Evolutionary conservation across 2,113 vertebrate genomes (phyloP).

Genomic region (Hemiscyllium ocellatum): DNA sequence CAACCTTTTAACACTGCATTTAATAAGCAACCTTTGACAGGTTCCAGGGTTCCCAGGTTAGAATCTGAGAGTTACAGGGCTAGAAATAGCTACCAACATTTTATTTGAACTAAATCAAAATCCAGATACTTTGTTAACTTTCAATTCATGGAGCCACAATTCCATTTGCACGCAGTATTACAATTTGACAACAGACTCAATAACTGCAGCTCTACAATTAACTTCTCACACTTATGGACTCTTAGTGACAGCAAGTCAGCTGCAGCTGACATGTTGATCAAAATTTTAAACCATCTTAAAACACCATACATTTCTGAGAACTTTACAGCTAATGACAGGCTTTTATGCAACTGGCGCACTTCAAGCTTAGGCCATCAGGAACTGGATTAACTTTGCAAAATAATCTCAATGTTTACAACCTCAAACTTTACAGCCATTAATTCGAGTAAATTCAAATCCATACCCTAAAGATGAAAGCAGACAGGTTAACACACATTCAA

Average conservation of each 20-base stretch:
- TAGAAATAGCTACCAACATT: neutral
- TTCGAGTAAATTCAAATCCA: neutral
- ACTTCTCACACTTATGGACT: no score
- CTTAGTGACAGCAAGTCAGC: neutral
- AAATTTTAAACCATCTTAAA: neutral
- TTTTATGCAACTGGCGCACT: neutral
- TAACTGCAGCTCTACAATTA: neutral
- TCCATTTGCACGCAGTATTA: neutral
- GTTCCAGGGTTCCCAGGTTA: neutral
- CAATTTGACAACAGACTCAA: neutral
- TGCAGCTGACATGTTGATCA: neutral
- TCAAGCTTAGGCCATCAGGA: neutral
- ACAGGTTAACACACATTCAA: neutral
- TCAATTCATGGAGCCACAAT: neutral
- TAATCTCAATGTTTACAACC: neutral
- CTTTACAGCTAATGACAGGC: neutral
- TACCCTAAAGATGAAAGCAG: neutral
- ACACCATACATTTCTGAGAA: neutral
- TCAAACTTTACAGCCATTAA: neutral
- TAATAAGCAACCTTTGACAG: neutral
- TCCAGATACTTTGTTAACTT: neutral
- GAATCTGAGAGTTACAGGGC: neutral
- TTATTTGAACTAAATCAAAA: neutral
- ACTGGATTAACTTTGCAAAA: neutral
- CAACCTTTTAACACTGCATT: neutral